A percentile compares a stretch with the other conserved stretches of the same genome.
Conservation (phyloP, 1,140 invertebrate species). For the Steinernema feltiae region DNA sequence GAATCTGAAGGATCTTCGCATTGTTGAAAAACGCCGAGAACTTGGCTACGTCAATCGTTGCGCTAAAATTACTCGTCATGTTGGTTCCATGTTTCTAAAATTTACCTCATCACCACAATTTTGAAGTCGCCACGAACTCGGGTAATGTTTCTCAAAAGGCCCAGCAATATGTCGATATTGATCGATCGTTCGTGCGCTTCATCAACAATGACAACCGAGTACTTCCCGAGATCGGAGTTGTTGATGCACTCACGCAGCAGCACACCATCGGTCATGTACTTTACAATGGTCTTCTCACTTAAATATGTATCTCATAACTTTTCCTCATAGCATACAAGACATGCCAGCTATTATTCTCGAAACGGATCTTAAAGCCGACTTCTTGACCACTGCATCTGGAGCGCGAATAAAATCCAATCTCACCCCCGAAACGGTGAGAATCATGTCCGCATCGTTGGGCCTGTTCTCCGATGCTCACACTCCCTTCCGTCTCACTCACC, state of each 20-base stretch:
- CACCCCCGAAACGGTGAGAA: too few species aligned
- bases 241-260: conserved; percentile 71
- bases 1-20: conserved; percentile 90
- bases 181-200: conserved; percentile 93
- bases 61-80: conserved; percentile 61
- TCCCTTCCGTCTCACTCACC: too few species aligned
- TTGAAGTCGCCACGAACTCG: conserved; percentile 86
- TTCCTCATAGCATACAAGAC: too few species aligned
- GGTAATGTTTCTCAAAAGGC: conserved; percentile 69
- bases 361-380: conserved; percentile 68
- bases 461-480: too few species aligned
- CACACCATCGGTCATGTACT: conserved; percentile 98
- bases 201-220: conserved; percentile 83
- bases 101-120: conserved; percentile 75
- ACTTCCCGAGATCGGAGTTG: conserved; percentile 79
- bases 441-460: too few species aligned
- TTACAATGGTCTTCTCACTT: conserved; percentile 70
- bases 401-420: too few species aligned
- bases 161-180: conserved; percentile 64
- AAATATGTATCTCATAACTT: not conserved
- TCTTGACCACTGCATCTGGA: too few species aligned
- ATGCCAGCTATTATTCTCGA: not conserved
- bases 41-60: conserved; percentile 90
- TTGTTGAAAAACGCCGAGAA: conserved; percentile 91
- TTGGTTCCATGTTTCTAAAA: too few species aligned